Conservation (phyloP, 2,113 vertebrate genomes). For the human region DNA sequence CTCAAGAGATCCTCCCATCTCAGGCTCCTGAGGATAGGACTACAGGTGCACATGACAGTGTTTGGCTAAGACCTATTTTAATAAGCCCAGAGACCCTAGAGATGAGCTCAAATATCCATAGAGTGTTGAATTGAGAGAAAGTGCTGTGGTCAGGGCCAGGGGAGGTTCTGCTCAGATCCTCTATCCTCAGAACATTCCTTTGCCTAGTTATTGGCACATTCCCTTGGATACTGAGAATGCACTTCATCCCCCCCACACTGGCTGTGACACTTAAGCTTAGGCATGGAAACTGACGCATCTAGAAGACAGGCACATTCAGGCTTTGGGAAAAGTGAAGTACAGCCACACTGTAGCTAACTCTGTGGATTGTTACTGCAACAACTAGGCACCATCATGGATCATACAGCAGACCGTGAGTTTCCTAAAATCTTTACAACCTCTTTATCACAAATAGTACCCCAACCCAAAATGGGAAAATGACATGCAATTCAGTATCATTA, state of each 20-base stretch:
- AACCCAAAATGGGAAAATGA: neutral
- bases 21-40: neutral
- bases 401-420: neutral
- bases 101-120: neutral
- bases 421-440: neutral
- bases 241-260: neutral
- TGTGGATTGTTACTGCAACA: neutral
- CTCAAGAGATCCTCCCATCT: neutral
- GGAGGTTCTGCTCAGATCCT: neutral
- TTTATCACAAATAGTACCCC: neutral
- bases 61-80: neutral
- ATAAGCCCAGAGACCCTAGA: neutral
- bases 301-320: neutral
- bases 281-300: neutral
- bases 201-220: neutral
- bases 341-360: neutral
- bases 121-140: neutral
- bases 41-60: neutral
- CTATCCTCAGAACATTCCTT: neutral
- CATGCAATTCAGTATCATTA: neutral
- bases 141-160: neutral
- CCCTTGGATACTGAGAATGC: neutral
- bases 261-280: neutral
- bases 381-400: neutral
- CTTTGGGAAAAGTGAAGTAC: neutral